Conservation (phyloP, 1,140 invertebrate genomes). For the Drusus annulatus region DNA sequence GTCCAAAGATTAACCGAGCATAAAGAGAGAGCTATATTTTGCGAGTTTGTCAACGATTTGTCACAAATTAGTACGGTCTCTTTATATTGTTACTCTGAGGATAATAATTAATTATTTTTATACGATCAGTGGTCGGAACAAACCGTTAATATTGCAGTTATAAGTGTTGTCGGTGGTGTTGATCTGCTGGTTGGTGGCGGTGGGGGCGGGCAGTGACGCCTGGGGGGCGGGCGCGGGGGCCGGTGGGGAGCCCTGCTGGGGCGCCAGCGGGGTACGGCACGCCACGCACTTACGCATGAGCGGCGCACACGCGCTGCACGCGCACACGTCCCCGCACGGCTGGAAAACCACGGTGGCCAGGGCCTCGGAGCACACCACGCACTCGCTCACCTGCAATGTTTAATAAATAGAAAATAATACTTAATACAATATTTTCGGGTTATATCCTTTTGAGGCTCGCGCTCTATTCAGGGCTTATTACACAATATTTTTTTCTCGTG, state of each 20-base stretch:
- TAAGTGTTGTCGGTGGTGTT: constrained; percentile 30
- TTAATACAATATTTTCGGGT: too few relatives aligned
- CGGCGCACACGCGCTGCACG: constrained; percentile 91
- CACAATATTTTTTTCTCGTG: too few relatives aligned
- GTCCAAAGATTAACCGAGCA: too few relatives aligned
- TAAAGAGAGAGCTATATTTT: too few relatives aligned
- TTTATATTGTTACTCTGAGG: too few relatives aligned
- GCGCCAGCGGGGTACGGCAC: constrained; percentile 90
- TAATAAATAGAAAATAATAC: too few relatives aligned
- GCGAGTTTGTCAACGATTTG: too few relatives aligned
- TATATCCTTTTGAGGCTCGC: too few relatives aligned
- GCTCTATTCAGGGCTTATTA: too few relatives aligned
- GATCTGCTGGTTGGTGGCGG: constrained; percentile 2
- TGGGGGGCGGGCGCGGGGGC: constrained; percentile 36
- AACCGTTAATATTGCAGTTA: constrained; percentile 60
- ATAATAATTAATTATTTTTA: too few relatives aligned
- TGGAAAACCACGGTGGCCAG: constrained; percentile 92
- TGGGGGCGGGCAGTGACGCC: not conserved
- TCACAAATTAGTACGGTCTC: too few relatives aligned
- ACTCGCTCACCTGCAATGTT: constrained; percentile 90
- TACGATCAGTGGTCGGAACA: constrained; percentile 15
- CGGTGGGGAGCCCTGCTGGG: constrained; percentile 66
- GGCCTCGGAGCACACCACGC: constrained; percentile 95
- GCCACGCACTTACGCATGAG: constrained; percentile 98
- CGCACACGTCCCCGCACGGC: constrained; percentile 96